Conservation (phyloP, 2,888 invertebrate genomes). For the Latheticus oryzae region DNA sequence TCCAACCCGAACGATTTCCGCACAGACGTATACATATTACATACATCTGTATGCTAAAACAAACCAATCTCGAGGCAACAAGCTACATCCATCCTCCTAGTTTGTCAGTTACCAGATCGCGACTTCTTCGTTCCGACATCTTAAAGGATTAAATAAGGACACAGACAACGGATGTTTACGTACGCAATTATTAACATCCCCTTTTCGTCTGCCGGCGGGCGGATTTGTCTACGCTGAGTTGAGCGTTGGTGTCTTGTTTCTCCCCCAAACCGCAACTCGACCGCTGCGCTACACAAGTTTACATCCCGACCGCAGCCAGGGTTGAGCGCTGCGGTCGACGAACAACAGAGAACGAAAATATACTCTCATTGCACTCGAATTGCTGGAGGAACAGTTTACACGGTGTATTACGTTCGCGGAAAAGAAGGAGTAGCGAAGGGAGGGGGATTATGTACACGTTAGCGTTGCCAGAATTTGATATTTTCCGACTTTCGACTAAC, state of each 20-base stretch:
- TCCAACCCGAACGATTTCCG: slow-evolving; percentile 56
- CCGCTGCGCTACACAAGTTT: slow-evolving; percentile 63
- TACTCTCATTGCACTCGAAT: slow-evolving; percentile 42
- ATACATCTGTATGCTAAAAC: slow-evolving; percentile 63
- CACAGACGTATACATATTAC: slow-evolving; percentile 60
- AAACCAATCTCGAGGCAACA: slow-evolving; percentile 62
- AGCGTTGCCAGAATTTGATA: too few species aligned
- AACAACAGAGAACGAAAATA: slow-evolving; percentile 50
- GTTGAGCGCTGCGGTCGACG: slow-evolving; percentile 59
- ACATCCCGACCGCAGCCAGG: slow-evolving; percentile 61
- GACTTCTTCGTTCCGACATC: slow-evolving; percentile 16
- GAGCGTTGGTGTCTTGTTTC: slow-evolving; percentile 56
- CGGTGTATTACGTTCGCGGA: slow-evolving; percentile 30
- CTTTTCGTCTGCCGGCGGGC: slow-evolving; percentile 53
- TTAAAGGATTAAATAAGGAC: slow-evolving; percentile 38
- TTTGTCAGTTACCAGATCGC: slow-evolving; percentile 24
- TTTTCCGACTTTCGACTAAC: too few species aligned
- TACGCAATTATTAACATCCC: slow-evolving; percentile 58
- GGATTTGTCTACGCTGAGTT: slow-evolving; percentile 52
- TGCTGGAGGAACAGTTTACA: slow-evolving; percentile 28
- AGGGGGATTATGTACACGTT: too few species aligned
- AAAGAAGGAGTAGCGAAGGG: slow-evolving; percentile 1
- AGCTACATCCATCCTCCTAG: slow-evolving; percentile 53
- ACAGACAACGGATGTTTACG: slow-evolving; percentile 53
- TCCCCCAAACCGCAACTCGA: slow-evolving; percentile 55